Base-by-base conservation (phyloP, 2,113 vertebrate genomes). In the Colistium nudipinnis region DNA sequence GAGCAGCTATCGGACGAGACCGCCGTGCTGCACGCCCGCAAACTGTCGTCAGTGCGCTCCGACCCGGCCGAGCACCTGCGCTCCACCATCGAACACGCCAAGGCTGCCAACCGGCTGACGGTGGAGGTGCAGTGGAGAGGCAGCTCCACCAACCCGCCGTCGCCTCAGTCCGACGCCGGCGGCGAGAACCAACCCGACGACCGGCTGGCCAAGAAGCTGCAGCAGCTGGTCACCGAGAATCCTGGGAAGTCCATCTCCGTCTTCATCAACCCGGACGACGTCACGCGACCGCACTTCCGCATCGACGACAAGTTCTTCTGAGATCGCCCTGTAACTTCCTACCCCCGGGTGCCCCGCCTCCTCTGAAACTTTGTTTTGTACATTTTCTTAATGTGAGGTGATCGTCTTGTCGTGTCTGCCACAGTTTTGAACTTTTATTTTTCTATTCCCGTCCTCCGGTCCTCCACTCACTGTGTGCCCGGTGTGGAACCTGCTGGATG, bases 271-370 rank as follows among this genome's bases (percentile, higher is more conserved):
- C 97, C 97, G 0, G 97, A 98, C 5, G 97, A 99, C 31, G 97
- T 99, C 82, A 98, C 97, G 0, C 88, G 97, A 80, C 97, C 97
- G 8, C 97, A 99, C 90, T 99, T 99, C 88, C 95, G 97, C 87
- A 99, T 99, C 30, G 97, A 99, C 5, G 97, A 99, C 87, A 99
- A 99, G 87, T 99, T 99, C 90, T 99, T 99, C 92, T 99, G 93
- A 98, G 87, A 65, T 0, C 0, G 54, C 65, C 85, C 82, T 70
- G n/a, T n/a, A n/a, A n/a, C 48, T 81, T 85, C 63, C 36, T 24
- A 41, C 86, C 33, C 17, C 83, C 20, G n/a, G 39, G 49, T 31
- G 52, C 38, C 76, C 76, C 20, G 0, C 76, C 74, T 41, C 68
- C 73, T 81, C 76, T 67, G 60, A 75, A 51, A 74, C 72, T 28